Evolutionary conservation across 1,140 invertebrate genomes (phyloP), one percentile per base, ranked within the genome.

Genomic region (Druon quercuslanigerum): DNA sequence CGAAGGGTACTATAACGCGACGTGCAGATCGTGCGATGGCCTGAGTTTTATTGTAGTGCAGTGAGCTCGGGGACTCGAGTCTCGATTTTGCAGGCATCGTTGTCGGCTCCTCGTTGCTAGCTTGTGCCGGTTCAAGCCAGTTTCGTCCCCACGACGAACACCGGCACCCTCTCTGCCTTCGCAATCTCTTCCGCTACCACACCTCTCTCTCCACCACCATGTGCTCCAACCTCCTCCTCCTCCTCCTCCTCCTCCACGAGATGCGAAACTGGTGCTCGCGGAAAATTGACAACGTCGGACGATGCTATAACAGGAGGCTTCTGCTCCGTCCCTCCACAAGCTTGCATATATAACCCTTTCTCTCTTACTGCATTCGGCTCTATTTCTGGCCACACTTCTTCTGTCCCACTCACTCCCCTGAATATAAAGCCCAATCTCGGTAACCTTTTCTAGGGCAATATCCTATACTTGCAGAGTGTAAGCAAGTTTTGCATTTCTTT

Each of bases 71-170:
- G 46, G 54, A 73, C 20, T 70, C 8, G 13, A 66, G 60, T 66
- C 40, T 66, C 25, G 8, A 40, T 20, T n/a, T 73, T 40, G 71
- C 51, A 51, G 40, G 56, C 83, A 52, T 66, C 60, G 81, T 71
- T 79, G 79, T 82, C 78, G 75, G 77, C 51, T 83, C 71, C 72
- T 80, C 60, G 40, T 66, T 66, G 60, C 60, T 66, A 82, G 88
- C 85, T 87, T 57, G 74, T 76, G 83, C 88, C 86, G 84, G 88
- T 89, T 88, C 71, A 52, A 89, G 85, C 86, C 86, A 86, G 88
- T 89, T 88, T 85, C 60, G n/a, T 66, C 60, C 60, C 72, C 76
- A 71, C 54, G 72, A 12, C 70, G 33, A 77, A 46, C 76, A 73
- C 75, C 66, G 70, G 66, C 71, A 56, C 57, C 54, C 77, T 70